Evolutionary conservation across 2,797 vertebrate genomes (phyloP), one percentile per base, ranked within the genome.

Genomic region (Coregonus sp.): DNA sequence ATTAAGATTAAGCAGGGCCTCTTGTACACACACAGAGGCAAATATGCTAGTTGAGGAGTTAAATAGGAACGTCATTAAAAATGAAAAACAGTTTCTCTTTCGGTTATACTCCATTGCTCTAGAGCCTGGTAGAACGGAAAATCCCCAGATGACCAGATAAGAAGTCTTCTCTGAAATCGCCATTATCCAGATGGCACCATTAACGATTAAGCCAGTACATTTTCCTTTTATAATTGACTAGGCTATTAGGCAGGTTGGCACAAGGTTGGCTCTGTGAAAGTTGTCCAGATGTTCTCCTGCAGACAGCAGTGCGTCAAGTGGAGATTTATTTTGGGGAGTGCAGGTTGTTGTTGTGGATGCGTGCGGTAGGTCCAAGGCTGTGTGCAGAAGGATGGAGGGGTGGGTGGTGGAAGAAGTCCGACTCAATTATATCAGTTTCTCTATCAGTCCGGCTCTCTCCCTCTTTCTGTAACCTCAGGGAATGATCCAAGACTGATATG

Each of bases 231-330:
- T 95, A 95, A 95, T 95, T 94, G 93, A 94, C 93, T 94, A 95
- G 94, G 92, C 95, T 95, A 95, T 95, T 95, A 95, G 93, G 94
- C 93, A 94, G 93, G 92, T 94, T 95, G 94, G 94, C 95, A 94
- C 92, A 87, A 86, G 92, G 87, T 90, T 88, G 91, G 92, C 93
- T 92, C 20, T 63, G 59, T 63, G 59, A 63, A 63, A 63, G n/a
- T 63, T 63, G 89, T 86, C 94, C 94, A 95, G 94, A 95, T 95
- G 94, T 95, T 95, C 87, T 79, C 75, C 80, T 56, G 75, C 82
- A 79, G 81, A 86, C 86, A 82, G 84, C 69, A 80, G 75, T 81
- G 83, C 84, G 80, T 79, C 82, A 82, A 84, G 81, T 77, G 56
- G 59, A 63, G 9, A 63, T 63, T 25, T 63, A 63, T 29, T 63